Evolutionary conservation across 30 jellyfish, hydroid and myxozoan genomes (phyloP).

Genomic region (Catostylus mosaicus): DNA sequence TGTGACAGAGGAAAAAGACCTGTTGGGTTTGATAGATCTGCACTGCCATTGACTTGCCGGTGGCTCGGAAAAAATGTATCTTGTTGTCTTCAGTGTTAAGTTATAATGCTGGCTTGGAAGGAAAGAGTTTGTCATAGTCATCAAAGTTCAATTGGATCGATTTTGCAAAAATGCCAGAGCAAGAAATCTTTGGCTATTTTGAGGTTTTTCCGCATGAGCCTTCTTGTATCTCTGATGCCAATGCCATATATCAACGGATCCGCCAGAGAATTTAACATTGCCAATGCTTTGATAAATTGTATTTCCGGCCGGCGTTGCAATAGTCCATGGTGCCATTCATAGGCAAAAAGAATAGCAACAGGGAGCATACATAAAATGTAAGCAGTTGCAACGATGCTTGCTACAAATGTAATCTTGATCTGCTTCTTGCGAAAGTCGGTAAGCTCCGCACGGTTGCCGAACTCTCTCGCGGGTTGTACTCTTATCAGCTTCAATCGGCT

Average conservation of each 20-base stretch:
- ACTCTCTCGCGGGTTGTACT: background rate
- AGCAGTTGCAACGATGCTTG: background rate
- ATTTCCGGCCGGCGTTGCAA: background rate
- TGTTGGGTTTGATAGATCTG: too few species aligned
- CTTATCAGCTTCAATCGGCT: background rate
- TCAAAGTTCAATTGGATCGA: too few species aligned
- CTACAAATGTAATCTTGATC: background rate
- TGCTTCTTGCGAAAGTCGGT: background rate
- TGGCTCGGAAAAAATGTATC: too few species aligned
- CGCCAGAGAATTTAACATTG: background rate
- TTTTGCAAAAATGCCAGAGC: background rate
- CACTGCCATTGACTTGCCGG: too few species aligned
- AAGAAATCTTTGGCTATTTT: background rate
- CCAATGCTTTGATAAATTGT: background rate
- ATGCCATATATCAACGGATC: background rate
- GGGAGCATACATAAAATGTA: background rate
- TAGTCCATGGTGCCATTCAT: background rate
- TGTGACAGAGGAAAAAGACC: too few species aligned
- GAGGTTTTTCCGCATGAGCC: background rate
- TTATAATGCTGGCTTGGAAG: too few species aligned
- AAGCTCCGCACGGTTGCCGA: background rate
- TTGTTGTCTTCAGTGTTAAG: too few species aligned
- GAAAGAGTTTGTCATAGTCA: too few species aligned
- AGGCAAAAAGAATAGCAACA: background rate
- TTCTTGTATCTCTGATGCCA: conserved; percentile 3